Evolutionary conservation across 2,888 invertebrate genomes (phyloP).

Genomic region (Nymphalis c-album): DNA sequence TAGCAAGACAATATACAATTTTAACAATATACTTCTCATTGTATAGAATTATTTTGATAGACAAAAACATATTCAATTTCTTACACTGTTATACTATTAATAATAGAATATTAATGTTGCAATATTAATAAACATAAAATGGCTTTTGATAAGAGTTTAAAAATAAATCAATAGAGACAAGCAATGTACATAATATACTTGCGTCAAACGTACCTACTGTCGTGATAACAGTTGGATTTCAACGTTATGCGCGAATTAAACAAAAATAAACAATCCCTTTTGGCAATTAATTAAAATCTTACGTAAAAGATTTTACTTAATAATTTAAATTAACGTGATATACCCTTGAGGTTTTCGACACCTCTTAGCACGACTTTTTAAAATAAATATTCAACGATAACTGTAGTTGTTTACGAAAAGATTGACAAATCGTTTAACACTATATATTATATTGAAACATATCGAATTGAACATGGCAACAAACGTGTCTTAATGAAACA

Average conservation of each 20-base stretch:
- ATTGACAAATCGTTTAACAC: constrained; percentile 1
- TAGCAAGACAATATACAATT: too few relatives aligned
- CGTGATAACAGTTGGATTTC: neutral
- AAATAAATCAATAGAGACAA: too few relatives aligned
- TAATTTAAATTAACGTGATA: constrained; percentile 5
- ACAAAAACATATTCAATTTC: too few relatives aligned
- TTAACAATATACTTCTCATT: too few relatives aligned
- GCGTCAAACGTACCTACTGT: neutral
- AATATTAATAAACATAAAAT: too few relatives aligned
- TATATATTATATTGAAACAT: neutral
- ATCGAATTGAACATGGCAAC: neutral
- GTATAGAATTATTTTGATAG: too few relatives aligned
- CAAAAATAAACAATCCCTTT: neutral
- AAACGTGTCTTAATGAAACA: neutral
- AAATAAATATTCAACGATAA: constrained; percentile 12
- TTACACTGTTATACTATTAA: too few relatives aligned
- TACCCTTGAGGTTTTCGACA: constrained; percentile 12
- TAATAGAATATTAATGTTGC: too few relatives aligned
- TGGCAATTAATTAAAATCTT: constrained; percentile 11
- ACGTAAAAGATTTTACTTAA: constrained; percentile 9
- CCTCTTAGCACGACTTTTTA: constrained; percentile 9
- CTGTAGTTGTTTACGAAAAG: constrained; percentile 1
- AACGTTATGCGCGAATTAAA: neutral
- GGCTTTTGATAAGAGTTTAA: too few relatives aligned
- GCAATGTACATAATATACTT: too few relatives aligned